Percentiles rank a stretch among this genome's conserved stretches.
These are phyloP conservation scores for Xestia sexstrigata DNA, from an alignment of 2,888 invertebrate species.

Conservation along the genomic window DNA sequence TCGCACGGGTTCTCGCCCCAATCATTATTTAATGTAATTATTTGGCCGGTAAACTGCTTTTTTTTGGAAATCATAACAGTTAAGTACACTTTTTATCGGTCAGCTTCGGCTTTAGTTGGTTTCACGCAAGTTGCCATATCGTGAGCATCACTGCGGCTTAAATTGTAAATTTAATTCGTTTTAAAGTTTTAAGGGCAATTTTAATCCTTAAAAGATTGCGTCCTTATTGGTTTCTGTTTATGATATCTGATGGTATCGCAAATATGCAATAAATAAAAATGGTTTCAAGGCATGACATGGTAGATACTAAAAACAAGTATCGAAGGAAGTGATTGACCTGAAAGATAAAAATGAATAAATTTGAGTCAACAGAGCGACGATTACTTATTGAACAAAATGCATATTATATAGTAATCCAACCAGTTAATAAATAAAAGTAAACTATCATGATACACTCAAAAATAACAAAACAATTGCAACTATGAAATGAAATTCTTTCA, in stretches of 20 bases:
- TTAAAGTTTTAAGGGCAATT: slow-evolving; percentile 16
- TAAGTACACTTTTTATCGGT: slow-evolving; percentile 79
- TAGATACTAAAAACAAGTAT: not conserved
- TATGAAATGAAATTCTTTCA: not conserved
- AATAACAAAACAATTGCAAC: not conserved
- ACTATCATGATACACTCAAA: not conserved
- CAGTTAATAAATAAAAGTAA: not conserved
- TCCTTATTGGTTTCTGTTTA: not conserved
- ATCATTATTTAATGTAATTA: slow-evolving; percentile 89
- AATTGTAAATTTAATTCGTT: slow-evolving; percentile 50
- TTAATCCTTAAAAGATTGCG: slow-evolving; percentile 13
- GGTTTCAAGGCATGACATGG: not conserved
- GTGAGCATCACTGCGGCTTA: slow-evolving; percentile 43
- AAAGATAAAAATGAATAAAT: slow-evolving; percentile 1
- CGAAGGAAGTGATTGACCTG: not conserved
- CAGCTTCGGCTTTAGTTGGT: slow-evolving; percentile 70
- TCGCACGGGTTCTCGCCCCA: slow-evolving; percentile 82
- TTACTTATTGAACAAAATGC: not conserved
- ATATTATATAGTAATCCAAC: not conserved
- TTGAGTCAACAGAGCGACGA: not conserved
- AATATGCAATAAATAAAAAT: not conserved
- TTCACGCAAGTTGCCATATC: slow-evolving; percentile 67
- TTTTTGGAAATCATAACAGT: slow-evolving; percentile 84
- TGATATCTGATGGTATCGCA: not conserved
- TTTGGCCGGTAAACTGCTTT: slow-evolving; percentile 84